Base-by-base conservation (phyloP, 1,140 invertebrate species). In the Cydia splendana region DNA sequence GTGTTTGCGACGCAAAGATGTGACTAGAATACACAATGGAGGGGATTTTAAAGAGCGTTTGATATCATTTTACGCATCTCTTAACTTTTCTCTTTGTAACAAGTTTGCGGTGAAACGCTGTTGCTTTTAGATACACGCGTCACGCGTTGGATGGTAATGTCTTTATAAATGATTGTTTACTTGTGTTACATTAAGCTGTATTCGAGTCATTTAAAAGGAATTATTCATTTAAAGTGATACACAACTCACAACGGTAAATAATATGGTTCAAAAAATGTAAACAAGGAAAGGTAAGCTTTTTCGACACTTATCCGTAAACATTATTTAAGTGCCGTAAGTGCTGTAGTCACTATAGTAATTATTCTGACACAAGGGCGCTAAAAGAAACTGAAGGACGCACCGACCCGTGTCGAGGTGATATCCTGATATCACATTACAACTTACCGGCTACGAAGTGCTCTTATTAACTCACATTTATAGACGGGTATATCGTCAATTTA, bases 361-460 rank as follows among this genome's bases (percentile, higher is more conserved):
- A 48, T 48, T 48, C 45, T 48, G 45, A 48, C 24, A 48, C 45
- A 24, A 62, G 18, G 57, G 20, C 57, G 20, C 57, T 62, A 62
- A 62, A 62, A 62, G 57, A 62, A 62, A 62, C 57, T 62, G 57
- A 62, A 62, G 57, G 57, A 62, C 57, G 18, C 10, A 12, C 20
- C 10, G n/a, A 62, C 57, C 51, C n/a, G 4, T n/a, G n/a, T 53
- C 51, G n/a, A 18, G 51, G 10, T 53, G 51, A n/a, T 53, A n/a
- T 53, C 15, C 2, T 53, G 51, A n/a, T 53, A n/a, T 53, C 15
- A 53, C n/a, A 53, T 53, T 53, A 53, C n/a, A 13, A 15, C 45
- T 48, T 48, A 48, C 12, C 9, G 38, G 38, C 7, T 9, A 42
- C 38, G 38, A 38, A 38, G 34, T 42, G 38, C 7, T 42, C 38